Conservation (phyloP, 2,888 invertebrate genomes). For the Drosophila cognata region DNA sequence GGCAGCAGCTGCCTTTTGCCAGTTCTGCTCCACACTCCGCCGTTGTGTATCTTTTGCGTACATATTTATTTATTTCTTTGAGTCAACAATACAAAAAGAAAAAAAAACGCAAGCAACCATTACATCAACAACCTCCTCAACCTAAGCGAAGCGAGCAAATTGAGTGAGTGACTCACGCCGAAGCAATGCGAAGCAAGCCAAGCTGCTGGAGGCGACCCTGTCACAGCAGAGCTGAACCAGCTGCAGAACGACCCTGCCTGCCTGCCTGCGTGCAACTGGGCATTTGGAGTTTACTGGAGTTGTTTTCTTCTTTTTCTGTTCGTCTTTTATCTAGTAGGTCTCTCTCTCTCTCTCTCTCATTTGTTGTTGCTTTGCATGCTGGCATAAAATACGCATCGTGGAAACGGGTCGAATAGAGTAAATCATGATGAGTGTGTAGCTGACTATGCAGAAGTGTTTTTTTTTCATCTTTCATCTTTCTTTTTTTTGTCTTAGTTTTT, state of each 20-base stretch:
- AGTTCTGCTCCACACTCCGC: background rate
- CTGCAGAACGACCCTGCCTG: slow-evolving; percentile 43
- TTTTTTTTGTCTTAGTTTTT: slow-evolving; percentile 12
- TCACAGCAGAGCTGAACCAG: slow-evolving; percentile 43
- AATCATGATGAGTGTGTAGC: slow-evolving; percentile 51
- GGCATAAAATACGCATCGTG: slow-evolving; percentile 39
- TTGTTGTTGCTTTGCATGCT: slow-evolving; percentile 24
- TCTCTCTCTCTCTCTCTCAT: slow-evolving; percentile 2
- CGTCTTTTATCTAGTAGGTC: slow-evolving; percentile 35
- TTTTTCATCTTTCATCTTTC: slow-evolving; percentile 4
- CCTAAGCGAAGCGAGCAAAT: slow-evolving; percentile 12
- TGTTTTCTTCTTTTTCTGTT: background rate
- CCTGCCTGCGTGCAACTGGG: slow-evolving; percentile 8
- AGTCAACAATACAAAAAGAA: slow-evolving; percentile 50
- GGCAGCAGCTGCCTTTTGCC: slow-evolving; percentile 43
- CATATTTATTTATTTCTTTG: slow-evolving; percentile 18
- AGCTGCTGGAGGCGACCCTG: slow-evolving; percentile 48
- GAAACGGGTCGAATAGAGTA: slow-evolving; percentile 53
- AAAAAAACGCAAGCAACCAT: slow-evolving; percentile 25
- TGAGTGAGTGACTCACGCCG: slow-evolving; percentile 42
- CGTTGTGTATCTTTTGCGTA: slow-evolving; percentile 10
- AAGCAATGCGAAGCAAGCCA: slow-evolving; percentile 47
- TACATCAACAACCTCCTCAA: slow-evolving; percentile 62
- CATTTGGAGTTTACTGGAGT: background rate
- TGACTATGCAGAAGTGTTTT: slow-evolving; percentile 22